These are phyloP conservation scores for Phataginus tetradactyla DNA, from an alignment of 2,797 vertebrate genomes.

Conservation along the genomic window DNA sequence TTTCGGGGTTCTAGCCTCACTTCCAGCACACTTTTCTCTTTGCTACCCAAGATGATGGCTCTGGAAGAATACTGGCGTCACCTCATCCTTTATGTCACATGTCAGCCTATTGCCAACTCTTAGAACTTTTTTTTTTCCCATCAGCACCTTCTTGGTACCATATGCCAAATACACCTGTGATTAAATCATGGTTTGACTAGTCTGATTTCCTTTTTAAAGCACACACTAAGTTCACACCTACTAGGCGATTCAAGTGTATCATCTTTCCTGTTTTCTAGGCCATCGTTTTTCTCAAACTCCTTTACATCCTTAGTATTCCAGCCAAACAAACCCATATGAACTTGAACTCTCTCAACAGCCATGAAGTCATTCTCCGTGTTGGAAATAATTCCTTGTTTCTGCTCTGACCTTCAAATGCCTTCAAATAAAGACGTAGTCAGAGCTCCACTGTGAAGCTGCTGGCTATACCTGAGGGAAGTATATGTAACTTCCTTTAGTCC, in stretches of 20 bases:
- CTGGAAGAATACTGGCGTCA: neutral
- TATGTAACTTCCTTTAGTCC: neutral
- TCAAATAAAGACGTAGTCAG: neutral
- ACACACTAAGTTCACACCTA: neutral
- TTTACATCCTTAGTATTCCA: neutral
- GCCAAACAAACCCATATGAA: neutral
- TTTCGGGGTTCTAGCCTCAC: neutral
- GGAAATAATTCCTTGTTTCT: neutral
- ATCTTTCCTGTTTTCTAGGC: neutral
- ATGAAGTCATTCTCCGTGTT: neutral
- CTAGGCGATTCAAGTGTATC: neutral
- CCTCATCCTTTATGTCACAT: neutral
- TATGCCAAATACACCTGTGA: neutral
- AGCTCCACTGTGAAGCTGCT: neutral
- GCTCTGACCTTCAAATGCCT: neutral
- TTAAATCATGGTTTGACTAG: neutral
- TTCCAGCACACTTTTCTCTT: neutral
- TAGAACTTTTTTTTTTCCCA: neutral
- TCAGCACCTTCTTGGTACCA: neutral
- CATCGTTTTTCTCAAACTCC: neutral
- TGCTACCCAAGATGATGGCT: neutral
- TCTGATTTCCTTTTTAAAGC: constrained; percentile 33
- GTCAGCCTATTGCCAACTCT: neutral
- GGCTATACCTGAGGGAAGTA: neutral
- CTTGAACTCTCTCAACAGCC: neutral